Evolutionary conservation across 2,888 invertebrate species (phyloP).

Genomic region (Chesias legatella): DNA sequence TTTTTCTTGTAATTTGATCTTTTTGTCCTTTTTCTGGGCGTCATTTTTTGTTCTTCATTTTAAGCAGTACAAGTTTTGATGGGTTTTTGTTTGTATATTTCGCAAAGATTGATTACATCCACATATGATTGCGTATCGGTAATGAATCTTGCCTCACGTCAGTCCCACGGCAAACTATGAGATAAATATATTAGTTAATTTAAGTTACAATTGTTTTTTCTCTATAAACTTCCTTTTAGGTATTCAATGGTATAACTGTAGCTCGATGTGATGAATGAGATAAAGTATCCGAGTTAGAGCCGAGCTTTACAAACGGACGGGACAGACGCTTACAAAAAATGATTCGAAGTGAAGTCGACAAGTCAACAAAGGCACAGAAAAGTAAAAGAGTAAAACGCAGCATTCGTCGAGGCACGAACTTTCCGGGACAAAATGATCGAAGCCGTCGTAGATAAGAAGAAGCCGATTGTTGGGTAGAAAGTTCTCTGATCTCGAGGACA

Average conservation of each 20-base stretch:
- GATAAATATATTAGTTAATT: slow-evolving; percentile 31
- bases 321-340: slow-evolving; percentile 67
- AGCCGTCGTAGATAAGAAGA: slow-evolving; percentile 74
- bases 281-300: slow-evolving; percentile 67
- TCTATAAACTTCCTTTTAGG: slow-evolving; percentile 34
- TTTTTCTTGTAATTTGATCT: slow-evolving; percentile 50
- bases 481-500: slow-evolving; percentile 61
- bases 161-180: slow-evolving; percentile 26
- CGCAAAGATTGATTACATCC: slow-evolving; percentile 56
- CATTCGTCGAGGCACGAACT: slow-evolving; percentile 65
- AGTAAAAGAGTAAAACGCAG: slow-evolving; percentile 67
- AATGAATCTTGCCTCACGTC: slow-evolving; percentile 30
- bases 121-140: slow-evolving; percentile 38
- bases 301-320: slow-evolving; percentile 61
- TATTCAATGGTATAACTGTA: slow-evolving; percentile 39
- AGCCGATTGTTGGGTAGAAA: slow-evolving; percentile 67
- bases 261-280: slow-evolving; percentile 62
- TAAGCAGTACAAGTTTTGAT: slow-evolving; percentile 43
- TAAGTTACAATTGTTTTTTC: slow-evolving; percentile 39
- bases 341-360: slow-evolving; percentile 65
- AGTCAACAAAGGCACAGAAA: slow-evolving; percentile 68
- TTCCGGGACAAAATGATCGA: slow-evolving; percentile 70
- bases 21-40: slow-evolving; percentile 43
- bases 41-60: slow-evolving; percentile 39
- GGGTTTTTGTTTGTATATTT: slow-evolving; percentile 53